Evolutionary conservation across 1,140 invertebrate genomes (phyloP).

Genomic region (Chironomus tepperi): DNA sequence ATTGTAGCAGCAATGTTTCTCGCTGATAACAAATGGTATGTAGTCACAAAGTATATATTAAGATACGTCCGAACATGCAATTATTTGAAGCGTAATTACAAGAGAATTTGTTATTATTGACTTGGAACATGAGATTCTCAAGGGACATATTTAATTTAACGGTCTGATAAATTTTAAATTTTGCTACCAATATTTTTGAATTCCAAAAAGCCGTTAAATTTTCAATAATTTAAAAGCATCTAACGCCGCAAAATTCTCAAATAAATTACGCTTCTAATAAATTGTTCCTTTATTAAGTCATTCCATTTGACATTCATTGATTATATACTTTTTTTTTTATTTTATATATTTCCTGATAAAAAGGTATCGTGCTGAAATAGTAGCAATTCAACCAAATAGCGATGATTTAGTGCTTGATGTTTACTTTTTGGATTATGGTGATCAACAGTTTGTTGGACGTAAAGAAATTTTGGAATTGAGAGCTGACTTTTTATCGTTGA

Average conservation of each 20-base stretch:
- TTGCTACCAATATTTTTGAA: no score
- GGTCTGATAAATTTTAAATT: no score
- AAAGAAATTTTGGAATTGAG: slow-evolving; percentile 57
- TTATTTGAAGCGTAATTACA: no score
- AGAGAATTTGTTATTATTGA: no score
- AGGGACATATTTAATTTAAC: no score
- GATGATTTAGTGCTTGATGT: slow-evolving; percentile 50
- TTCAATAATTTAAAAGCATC: no score
- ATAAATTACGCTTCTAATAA: no score
- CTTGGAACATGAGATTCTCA: no score
- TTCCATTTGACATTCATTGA: no score
- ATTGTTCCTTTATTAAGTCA: neutral
- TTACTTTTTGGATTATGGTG: slow-evolving; percentile 75
- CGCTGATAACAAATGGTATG: slow-evolving; percentile 67
- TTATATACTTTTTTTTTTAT: neutral
- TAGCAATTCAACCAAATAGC: slow-evolving; percentile 48
- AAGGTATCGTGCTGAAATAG: slow-evolving; percentile 45
- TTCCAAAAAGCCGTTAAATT: no score
- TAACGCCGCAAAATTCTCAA: no score
- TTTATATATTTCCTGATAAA: neutral
- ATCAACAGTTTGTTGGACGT: slow-evolving; percentile 52
- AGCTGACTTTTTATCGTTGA: slow-evolving; percentile 60
- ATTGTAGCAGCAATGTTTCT: slow-evolving; percentile 69
- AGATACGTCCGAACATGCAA: no score
- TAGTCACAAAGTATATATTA: slow-evolving; percentile 39